Evolutionary conservation across 2,113 vertebrate species (phyloP).

Genomic region (Sander lucioperca): DNA sequence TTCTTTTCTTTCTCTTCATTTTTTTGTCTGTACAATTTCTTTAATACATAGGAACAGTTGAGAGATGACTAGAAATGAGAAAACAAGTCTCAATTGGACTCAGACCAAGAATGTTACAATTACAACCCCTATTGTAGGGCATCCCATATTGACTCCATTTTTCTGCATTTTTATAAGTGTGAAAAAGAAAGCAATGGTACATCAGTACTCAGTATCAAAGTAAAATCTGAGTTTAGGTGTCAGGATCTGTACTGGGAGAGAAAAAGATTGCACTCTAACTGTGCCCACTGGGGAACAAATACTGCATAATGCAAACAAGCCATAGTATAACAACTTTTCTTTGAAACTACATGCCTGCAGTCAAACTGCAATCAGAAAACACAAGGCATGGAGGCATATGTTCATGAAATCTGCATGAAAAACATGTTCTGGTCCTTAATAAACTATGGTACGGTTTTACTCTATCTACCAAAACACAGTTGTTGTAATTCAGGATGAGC

Average conservation of each 20-base stretch:
- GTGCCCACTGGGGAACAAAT: neutral
- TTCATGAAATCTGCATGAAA: neutral
- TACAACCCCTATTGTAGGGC: neutral
- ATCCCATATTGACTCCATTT: neutral
- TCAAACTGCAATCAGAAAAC: neutral
- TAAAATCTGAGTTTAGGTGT: neutral
- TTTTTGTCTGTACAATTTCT: too few species aligned
- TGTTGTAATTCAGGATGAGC: neutral
- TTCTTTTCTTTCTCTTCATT: neutral
- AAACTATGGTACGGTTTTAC: neutral
- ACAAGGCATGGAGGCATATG: neutral
- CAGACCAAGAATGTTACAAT: neutral
- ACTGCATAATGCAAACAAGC: neutral
- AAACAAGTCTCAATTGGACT: neutral
- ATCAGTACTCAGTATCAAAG: neutral
- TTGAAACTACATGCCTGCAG: neutral
- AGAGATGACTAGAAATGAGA: neutral
- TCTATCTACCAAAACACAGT: neutral
- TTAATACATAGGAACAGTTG: too few species aligned
- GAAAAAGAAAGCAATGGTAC: neutral
- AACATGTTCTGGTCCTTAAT: neutral
- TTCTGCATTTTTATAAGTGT: neutral
- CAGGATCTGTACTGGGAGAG: neutral
- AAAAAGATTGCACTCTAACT: neutral
- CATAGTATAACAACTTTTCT: too few species aligned